phyloP scores from a whole-genome alignment of 1,140 invertebrate species.

The Ceratina japonica region DNA sequence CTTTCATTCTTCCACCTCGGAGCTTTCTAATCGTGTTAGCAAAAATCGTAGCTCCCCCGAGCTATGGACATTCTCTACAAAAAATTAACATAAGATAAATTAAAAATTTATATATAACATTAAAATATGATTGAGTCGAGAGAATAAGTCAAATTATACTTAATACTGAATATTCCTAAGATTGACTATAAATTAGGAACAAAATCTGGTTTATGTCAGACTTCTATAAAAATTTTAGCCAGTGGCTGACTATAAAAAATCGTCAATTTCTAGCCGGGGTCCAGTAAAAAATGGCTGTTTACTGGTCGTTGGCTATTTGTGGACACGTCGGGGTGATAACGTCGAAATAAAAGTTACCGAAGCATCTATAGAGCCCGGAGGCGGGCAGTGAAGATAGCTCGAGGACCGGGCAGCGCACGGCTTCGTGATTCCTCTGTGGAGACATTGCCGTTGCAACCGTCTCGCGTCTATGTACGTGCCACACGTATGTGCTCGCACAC shows the following conservation, averaged over 20 bases:
- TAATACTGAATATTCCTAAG: no score
- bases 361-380: conserved; percentile 18
- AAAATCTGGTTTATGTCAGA: no score
- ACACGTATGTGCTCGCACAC: conserved; percentile 26
- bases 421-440: conserved; percentile 1
- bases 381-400: conserved; percentile 39
- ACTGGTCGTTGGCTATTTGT: background rate
- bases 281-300: no score
- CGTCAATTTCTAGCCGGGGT: no score
- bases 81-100: no score
- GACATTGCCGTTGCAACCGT: background rate
- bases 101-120: background rate
- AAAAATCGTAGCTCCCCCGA: background rate
- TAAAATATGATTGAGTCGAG: background rate
- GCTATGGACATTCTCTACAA: background rate
- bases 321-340: conserved; percentile 35
- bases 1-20: background rate
- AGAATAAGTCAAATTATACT: no score
- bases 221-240: no score
- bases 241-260: no score
- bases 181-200: no score
- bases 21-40: background rate
- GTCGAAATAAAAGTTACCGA: conserved; percentile 56
- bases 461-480: background rate
- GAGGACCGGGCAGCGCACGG: conserved; percentile 3